phyloP scores from a whole-genome alignment of 2,113 vertebrate genomes.

The Pseudolaguvia tuberculata region DNA sequence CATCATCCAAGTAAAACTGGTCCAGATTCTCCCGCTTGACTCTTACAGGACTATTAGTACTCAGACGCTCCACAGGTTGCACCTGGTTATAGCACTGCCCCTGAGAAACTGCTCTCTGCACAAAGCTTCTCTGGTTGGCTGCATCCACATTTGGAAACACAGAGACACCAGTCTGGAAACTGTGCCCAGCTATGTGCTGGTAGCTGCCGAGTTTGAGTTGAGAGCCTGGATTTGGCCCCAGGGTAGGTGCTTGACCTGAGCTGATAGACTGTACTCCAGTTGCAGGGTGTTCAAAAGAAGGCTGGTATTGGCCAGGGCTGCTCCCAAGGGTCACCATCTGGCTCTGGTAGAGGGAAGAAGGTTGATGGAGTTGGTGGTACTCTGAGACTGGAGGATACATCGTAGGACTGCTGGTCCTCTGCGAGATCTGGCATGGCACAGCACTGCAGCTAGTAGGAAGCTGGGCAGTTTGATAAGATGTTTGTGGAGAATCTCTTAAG shows the following conservation, averaged over 20 bases:
- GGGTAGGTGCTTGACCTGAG: constrained; percentile 55
- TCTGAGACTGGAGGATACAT: constrained; percentile 64
- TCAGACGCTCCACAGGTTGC: constrained; percentile 63
- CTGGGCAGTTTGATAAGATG: constrained; percentile 75
- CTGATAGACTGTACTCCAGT: constrained; percentile 35
- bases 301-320: constrained; percentile 76
- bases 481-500: constrained; percentile 73
- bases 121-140: constrained; percentile 73
- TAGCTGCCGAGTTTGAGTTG: constrained; percentile 64
- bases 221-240: constrained; percentile 42
- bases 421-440: constrained; percentile 72
- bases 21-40: constrained; percentile 91
- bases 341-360: constrained; percentile 72
- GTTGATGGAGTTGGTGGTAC: constrained; percentile 73
- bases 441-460: constrained; percentile 68
- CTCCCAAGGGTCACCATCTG: constrained; percentile 72
- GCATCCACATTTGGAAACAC: constrained; percentile 63
- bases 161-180: constrained; percentile 56
- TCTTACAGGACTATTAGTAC: constrained; percentile 65
- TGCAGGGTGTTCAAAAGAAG: constrained; percentile 47
- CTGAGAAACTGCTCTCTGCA: constrained; percentile 37
- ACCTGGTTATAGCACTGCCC: constrained; percentile 54
- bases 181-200: constrained; percentile 77
- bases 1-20: constrained; percentile 89
- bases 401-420: constrained; percentile 72